A percentile compares a stretch with the other conserved stretches of the same genome.
phyloP scores from a whole-genome alignment of 2,888 invertebrate genomes.

The Napeogenes sylphis region DNA sequence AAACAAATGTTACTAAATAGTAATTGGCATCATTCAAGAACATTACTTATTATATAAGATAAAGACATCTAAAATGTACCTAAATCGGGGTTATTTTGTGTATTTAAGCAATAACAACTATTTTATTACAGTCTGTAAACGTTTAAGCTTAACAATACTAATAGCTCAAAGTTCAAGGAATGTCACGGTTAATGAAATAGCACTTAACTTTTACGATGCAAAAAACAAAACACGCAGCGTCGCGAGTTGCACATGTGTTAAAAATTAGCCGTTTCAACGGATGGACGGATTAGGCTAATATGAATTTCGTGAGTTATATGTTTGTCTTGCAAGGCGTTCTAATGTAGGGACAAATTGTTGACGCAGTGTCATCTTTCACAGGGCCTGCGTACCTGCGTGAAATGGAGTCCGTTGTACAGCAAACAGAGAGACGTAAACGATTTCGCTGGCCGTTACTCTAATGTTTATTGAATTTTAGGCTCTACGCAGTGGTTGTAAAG shows the following conservation, averaged over 20 bases:
- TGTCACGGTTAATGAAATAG: constrained; percentile 69
- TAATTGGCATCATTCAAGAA: constrained; percentile 34
- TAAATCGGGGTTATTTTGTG: background rate
- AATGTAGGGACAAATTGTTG: constrained; percentile 74
- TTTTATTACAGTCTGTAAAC: constrained; percentile 1
- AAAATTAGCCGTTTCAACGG: constrained; percentile 64
- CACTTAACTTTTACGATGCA: constrained; percentile 67
- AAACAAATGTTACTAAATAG: too few relatives aligned
- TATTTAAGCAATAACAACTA: too few relatives aligned
- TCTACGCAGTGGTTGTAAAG: constrained; percentile 32
- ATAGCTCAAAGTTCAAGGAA: constrained; percentile 26
- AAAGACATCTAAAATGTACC: constrained; percentile 4
- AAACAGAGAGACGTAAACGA: constrained; percentile 34
- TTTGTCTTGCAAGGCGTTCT: constrained; percentile 65
- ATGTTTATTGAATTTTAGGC: constrained; percentile 35
- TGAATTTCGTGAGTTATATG: constrained; percentile 69
- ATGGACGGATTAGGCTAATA: constrained; percentile 72
- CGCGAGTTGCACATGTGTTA: constrained; percentile 55
- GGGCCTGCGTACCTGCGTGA: constrained; percentile 61
- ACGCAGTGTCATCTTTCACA: constrained; percentile 72
- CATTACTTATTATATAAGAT: constrained; percentile 19
- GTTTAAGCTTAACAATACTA: constrained; percentile 10
- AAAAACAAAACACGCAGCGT: constrained; percentile 45
- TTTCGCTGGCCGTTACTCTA: constrained; percentile 28
- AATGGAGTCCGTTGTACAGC: constrained; percentile 46